These are phyloP conservation scores for Temnothorax ravouxi DNA, from an alignment of 2,888 invertebrate genomes.

Conservation along the genomic window DNA sequence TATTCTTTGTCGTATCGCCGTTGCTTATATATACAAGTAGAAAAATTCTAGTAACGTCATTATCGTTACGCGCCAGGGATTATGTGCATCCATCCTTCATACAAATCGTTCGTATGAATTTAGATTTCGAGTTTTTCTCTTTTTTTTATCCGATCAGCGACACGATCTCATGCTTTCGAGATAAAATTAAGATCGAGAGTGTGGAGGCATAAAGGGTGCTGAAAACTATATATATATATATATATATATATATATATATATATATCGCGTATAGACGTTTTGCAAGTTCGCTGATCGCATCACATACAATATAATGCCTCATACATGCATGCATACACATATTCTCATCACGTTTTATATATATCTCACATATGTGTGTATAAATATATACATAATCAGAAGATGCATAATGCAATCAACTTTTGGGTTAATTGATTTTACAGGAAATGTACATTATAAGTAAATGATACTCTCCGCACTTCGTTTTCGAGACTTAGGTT, in stretches of 20 bases:
- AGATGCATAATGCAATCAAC: constrained; percentile 83
- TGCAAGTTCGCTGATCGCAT: constrained; percentile 41
- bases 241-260: constrained; percentile 11
- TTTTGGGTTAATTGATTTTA: constrained; percentile 82
- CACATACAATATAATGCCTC: constrained; percentile 4
- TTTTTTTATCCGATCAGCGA: constrained; percentile 20
- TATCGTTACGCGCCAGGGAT: constrained; percentile 75
- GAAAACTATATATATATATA: constrained; percentile 44
- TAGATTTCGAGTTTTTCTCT: not conserved
- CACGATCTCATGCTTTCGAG: constrained; percentile 19
- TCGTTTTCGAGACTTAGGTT: constrained; percentile 63
- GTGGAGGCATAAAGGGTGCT: constrained; percentile 23
- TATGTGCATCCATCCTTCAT: constrained; percentile 66
- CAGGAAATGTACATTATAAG: constrained; percentile 82
- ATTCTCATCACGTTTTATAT: constrained; percentile 7
- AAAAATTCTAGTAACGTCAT: constrained; percentile 80
- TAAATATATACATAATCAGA: constrained; percentile 77
- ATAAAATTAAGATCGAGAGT: constrained; percentile 49
- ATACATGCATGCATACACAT: constrained; percentile 37
- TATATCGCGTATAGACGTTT: constrained; percentile 34
- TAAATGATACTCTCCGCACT: constrained; percentile 68
- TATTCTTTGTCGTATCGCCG: constrained; percentile 58
- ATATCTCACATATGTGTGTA: constrained; percentile 10
- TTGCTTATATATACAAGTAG: constrained; percentile 82
- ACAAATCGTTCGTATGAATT: constrained; percentile 52